Evolutionary conservation across 1,140 invertebrate species (phyloP).

Genomic region (Akabosia matsudoensis): DNA sequence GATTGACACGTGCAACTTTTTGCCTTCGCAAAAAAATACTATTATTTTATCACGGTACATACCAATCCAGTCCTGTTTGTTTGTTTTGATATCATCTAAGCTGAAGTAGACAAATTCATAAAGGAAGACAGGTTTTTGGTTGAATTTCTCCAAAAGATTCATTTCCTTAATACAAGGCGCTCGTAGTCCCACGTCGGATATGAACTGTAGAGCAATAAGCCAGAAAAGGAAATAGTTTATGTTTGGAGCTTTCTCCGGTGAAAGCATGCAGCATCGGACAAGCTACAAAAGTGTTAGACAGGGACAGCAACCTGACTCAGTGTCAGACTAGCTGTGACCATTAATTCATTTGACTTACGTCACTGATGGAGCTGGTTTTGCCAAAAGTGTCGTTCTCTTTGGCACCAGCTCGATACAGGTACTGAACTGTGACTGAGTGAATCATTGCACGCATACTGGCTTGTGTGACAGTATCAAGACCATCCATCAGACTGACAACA

Average conservation of each 20-base stretch:
- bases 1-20: too few species aligned
- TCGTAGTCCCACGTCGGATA: conserved; percentile 51
- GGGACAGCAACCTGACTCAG: too few species aligned
- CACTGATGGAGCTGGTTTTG: conserved; percentile 46
- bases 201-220: conserved; percentile 42
- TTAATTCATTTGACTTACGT: conserved; percentile 43
- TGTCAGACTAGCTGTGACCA: not conserved
- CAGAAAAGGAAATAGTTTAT: not conserved
- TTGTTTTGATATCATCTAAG: conserved; percentile 49
- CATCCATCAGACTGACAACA: conserved; percentile 47
- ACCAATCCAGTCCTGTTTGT: conserved; percentile 50
- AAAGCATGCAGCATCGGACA: not conserved
- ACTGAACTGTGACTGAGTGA: conserved; percentile 46
- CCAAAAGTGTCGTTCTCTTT: conserved; percentile 42
- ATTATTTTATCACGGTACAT: too few species aligned
- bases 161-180: conserved; percentile 50
- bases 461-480: conserved; percentile 39
- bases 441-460: conserved; percentile 47
- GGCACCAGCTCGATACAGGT: conserved; percentile 48
- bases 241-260: not conserved
- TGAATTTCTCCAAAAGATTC: conserved; percentile 46
- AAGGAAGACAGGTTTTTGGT: conserved; percentile 47
- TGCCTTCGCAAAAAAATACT: too few species aligned
- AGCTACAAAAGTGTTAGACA: too few species aligned
- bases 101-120: conserved; percentile 50